Base-by-base conservation (phyloP, 2,888 invertebrate genomes). In the Xestia ashworthii region DNA sequence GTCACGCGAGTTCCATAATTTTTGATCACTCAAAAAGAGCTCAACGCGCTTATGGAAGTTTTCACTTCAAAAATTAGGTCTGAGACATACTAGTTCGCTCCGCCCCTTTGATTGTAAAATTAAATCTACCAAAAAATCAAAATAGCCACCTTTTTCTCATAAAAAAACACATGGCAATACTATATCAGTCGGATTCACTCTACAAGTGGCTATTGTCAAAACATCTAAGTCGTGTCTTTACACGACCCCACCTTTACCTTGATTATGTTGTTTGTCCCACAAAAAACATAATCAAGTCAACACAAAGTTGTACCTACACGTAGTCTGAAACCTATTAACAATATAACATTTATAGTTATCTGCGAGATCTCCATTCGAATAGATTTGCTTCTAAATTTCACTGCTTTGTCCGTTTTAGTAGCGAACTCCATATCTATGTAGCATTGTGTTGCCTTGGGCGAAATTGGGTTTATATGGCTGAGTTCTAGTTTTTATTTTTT, bases 321-420 rank as follows among this genome's bases (percentile, higher is more conserved):
- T 73, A 76, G 73, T 64, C 58, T 68, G 62, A 77, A 85, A 90
- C 88, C 87, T 89, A 92, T 92, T 93, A 91, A 91, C 90, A 90
- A 90, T 91, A 89, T 87, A 91, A 90, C 89, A 87, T 89, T 91
- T 90, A 87, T 88, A 85, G 87, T 89, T 92, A 93, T 93, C 90
- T 79, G 76, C 87, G 88, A 84, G 32, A 91, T 91, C 90, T 89
- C 86, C 84, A 84, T 84, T 89, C 87, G 88, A 92, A 92, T 91
- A 90, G 90, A 91, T 92, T 91, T 88, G 90, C 85, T 89, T 89
- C 90, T 91, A 90, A 93, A 92, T 90, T 91, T 90, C 80, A 88
- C 86, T 85, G 89, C 92, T 91, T 92, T 91, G 92, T 92, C 92
- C 90, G 88, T 89, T 90, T 89, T 90, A 89, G 87, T 90, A 89